Evolutionary conservation across 2,797 vertebrate genomes (phyloP).

Genomic region (Lagocephalus sceleratus): DNA sequence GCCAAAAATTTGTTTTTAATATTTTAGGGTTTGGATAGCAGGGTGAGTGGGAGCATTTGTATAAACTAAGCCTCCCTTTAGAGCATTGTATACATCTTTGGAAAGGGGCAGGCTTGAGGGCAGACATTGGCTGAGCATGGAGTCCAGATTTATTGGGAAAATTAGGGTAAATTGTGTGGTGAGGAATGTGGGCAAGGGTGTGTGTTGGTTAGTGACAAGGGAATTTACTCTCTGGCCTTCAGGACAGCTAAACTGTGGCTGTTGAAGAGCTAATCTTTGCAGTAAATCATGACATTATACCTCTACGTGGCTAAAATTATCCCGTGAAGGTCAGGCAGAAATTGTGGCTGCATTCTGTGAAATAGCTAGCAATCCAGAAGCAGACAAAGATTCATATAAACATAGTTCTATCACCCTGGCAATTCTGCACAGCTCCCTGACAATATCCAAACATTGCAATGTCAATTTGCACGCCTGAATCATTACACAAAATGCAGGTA

Average conservation of each 20-base stretch:
- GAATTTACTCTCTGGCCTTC: constrained; percentile 61
- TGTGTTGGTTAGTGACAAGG: constrained; percentile 52
- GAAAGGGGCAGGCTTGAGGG: constrained; percentile 29
- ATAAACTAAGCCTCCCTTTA: neutral
- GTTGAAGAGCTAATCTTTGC: constrained; percentile 70
- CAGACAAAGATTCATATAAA: constrained; percentile 68
- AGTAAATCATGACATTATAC: constrained; percentile 73
- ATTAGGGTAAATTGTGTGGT: constrained; percentile 59
- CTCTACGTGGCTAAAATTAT: constrained; percentile 70
- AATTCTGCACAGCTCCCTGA: constrained; percentile 58
- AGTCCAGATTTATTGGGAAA: constrained; percentile 63
- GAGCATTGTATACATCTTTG: constrained; percentile 23
- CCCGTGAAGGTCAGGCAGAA: constrained; percentile 62
- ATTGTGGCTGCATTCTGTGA: constrained; percentile 62
- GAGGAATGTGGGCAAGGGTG: constrained; percentile 34
- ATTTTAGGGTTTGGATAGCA: neutral
- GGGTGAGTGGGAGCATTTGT: neutral
- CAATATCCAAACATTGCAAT: constrained; percentile 74
- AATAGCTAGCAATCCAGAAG: constrained; percentile 60
- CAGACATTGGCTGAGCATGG: constrained; percentile 45
- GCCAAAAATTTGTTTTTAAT: neutral
- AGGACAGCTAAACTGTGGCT: constrained; percentile 58
- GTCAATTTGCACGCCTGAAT: constrained; percentile 76
- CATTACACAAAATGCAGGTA: constrained; percentile 74
- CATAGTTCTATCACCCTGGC: constrained; percentile 62